phyloP scores from a whole-genome alignment of 2,888 invertebrate species.

The Adelognathus sp. region DNA sequence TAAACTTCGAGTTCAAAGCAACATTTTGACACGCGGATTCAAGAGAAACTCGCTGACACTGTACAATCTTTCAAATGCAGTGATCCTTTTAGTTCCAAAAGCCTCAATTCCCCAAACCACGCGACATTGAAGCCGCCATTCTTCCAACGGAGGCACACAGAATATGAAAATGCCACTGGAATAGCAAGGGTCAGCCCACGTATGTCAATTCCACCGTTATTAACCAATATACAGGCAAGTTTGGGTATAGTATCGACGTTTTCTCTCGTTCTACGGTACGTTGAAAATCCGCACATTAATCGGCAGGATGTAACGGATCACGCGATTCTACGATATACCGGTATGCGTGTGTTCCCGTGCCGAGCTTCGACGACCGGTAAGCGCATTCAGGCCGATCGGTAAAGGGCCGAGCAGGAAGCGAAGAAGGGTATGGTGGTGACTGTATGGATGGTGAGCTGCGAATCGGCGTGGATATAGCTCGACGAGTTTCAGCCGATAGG shows the following conservation, averaged over 20 bases:
- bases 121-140: neutral
- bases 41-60: no score
- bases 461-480: conserved; percentile 1
- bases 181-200: neutral
- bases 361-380: neutral
- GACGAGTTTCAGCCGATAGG: conserved; percentile 10
- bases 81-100: no score
- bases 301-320: neutral
- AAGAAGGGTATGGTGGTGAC: neutral
- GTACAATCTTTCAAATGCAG: no score
- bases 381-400: neutral
- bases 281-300: conserved; percentile 9
- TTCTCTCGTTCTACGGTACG: neutral
- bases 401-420: neutral
- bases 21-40: no score
- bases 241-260: neutral
- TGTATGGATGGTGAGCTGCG: neutral
- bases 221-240: neutral
- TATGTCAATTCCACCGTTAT: neutral
- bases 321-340: neutral
- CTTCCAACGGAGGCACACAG: neutral
- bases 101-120: neutral
- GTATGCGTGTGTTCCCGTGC: neutral
- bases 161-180: neutral
- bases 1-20: no score